These are phyloP conservation scores for Rhodinocichla rosea DNA, from an alignment of 2,113 vertebrate genomes.

Conservation along the genomic window DNA sequence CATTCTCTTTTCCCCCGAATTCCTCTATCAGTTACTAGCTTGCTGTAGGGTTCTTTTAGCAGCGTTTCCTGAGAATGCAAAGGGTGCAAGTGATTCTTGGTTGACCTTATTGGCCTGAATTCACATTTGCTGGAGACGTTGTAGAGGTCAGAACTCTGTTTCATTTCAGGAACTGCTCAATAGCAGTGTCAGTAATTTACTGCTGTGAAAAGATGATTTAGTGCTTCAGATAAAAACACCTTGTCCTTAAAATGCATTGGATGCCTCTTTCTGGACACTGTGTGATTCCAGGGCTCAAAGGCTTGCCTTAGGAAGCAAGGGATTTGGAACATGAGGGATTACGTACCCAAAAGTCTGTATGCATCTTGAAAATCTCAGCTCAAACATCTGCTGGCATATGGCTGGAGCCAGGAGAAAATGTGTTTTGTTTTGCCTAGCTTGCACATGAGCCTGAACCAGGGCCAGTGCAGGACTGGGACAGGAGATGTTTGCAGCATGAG, in stretches of 20 bases:
- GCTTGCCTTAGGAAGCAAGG: not conserved
- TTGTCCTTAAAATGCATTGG: slow-evolving; percentile 32
- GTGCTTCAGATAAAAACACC: slow-evolving; percentile 13
- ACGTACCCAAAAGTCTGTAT: not conserved
- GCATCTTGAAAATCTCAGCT: slow-evolving; percentile 45
- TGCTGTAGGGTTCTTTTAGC: not conserved
- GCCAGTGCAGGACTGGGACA: not conserved
- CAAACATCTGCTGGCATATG: slow-evolving; percentile 4
- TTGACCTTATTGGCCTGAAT: not conserved
- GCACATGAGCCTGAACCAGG: not conserved
- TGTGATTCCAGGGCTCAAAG: not conserved
- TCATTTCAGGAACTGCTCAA: slow-evolving; percentile 39
- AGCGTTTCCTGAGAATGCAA: not conserved
- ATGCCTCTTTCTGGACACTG: not conserved
- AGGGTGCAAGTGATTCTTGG: not conserved
- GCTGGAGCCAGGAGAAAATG: not conserved
- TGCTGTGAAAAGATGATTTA: not conserved
- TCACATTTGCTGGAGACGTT: not conserved
- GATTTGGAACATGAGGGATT: slow-evolving; percentile 17
- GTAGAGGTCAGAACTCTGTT: slow-evolving; percentile 35
- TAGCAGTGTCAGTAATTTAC: not conserved
- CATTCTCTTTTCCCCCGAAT: not conserved
- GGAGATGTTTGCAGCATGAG: not conserved
- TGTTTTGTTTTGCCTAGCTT: slow-evolving; percentile 14
- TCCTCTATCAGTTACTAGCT: not conserved